Percentiles rank a stretch among this genome's conserved stretches.
Evolutionary conservation across 2,888 invertebrate genomes (phyloP).

Genomic region (Stictocephala bisonia): DNA sequence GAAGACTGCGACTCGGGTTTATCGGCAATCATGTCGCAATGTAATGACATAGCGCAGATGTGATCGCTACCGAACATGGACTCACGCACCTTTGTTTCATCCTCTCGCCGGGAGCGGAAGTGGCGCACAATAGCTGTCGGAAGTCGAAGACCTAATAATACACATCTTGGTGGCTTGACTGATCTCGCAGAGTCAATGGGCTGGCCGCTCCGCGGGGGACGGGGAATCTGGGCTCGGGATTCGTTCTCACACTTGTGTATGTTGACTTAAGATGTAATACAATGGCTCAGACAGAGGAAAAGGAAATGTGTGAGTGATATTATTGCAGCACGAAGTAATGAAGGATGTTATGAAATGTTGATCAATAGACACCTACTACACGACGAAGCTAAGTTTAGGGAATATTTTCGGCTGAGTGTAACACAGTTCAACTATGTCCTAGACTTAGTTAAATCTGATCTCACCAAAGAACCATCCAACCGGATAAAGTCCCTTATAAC

Average conservation of each 20-base stretch:
- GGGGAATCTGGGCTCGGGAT: neutral
- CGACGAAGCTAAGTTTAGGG: too few relatives aligned
- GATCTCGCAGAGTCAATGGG: constrained; percentile 36
- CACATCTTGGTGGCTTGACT: constrained; percentile 46
- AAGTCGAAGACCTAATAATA: constrained; percentile 49
- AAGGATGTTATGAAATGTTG: too few relatives aligned
- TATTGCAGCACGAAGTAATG: too few relatives aligned
- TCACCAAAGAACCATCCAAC: too few relatives aligned
- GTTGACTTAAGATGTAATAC: too few relatives aligned
- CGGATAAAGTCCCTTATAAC: too few relatives aligned
- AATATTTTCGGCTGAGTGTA: too few relatives aligned
- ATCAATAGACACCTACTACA: too few relatives aligned
- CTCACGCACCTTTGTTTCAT: constrained; percentile 16
- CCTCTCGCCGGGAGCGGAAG: constrained; percentile 37
- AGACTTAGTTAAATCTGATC: too few relatives aligned
- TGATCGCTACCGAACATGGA: neutral
- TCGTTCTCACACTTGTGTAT: constrained; percentile 36
- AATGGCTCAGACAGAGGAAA: too few relatives aligned
- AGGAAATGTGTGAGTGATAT: too few relatives aligned
- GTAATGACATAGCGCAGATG: constrained; percentile 34
- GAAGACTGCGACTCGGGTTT: constrained; percentile 17
- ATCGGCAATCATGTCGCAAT: constrained; percentile 23
- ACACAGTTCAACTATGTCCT: too few relatives aligned
- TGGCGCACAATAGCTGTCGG: constrained; percentile 33
- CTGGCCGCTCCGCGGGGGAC: constrained; percentile 8